Percentiles rank a stretch among this genome's conserved stretches.
These are phyloP conservation scores for Tiliqua scincoides DNA, from an alignment of 2,113 vertebrate genomes.

Conservation along the genomic window DNA sequence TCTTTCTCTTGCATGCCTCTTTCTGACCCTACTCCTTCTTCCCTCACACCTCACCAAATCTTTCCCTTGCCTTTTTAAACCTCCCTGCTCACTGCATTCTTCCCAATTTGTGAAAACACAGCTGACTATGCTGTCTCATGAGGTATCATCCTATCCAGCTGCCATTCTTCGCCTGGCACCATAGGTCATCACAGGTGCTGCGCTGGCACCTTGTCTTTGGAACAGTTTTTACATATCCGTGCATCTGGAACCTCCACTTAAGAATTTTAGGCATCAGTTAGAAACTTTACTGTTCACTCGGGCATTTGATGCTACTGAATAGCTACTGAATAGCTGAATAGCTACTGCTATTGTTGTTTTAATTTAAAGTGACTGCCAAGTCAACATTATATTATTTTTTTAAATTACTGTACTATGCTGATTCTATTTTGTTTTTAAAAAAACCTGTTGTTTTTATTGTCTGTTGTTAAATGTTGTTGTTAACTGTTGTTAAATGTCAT, in stretches of 20 bases:
- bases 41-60: neutral
- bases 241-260: neutral
- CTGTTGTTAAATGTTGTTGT: neutral
- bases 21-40: too few species aligned
- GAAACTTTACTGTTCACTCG: neutral
- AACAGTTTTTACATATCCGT: neutral
- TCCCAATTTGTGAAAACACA: neutral
- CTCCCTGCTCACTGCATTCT: neutral
- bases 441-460: neutral
- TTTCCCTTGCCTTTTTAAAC: too few species aligned
- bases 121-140: too few species aligned
- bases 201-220: neutral
- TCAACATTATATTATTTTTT: neutral
- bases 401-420: neutral
- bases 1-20: too few species aligned
- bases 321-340: too few species aligned
- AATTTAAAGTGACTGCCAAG: neutral
- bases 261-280: neutral
- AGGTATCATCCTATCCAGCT: too few species aligned
- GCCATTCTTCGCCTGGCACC: too few species aligned
- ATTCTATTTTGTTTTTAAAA: neutral
- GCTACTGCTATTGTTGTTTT: too few species aligned
- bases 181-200: too few species aligned
- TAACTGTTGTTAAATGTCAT: too few species aligned
- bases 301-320: neutral